Percentiles rank a stretch among this genome's conserved stretches.
These are phyloP conservation scores for Sanderia malayensis DNA, from an alignment of 30 jellyfish, hydroid and myxozoan species.

Conservation along the genomic window DNA sequence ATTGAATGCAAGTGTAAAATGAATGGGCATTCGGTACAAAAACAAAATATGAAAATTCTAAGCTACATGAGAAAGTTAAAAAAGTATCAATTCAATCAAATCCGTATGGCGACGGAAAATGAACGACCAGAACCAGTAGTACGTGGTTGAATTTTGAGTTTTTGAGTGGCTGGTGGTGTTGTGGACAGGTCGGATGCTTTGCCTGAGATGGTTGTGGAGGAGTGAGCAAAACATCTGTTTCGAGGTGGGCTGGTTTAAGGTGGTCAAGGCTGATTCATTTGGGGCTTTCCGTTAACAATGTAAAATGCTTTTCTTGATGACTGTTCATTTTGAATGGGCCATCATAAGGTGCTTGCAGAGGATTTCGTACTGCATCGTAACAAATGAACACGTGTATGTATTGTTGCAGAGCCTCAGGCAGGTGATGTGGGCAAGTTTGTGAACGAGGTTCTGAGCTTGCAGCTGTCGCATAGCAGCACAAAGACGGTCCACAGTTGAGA, in stretches of 20 bases:
- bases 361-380: slow-evolving; percentile 45
- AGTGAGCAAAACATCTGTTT: slow-evolving; percentile 10
- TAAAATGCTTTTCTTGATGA: slow-evolving; percentile 16
- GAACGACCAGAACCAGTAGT: too few species aligned
- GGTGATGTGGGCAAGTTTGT: not conserved
- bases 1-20: too few species aligned
- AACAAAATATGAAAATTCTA: too few species aligned
- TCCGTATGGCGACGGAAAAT: too few species aligned
- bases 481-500: slow-evolving; percentile 26
- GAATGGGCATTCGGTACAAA: too few species aligned
- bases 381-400: slow-evolving; percentile 50
- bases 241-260: slow-evolving; percentile 57
- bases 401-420: slow-evolving; percentile 6
- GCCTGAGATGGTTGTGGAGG: too few species aligned
- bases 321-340: too few species aligned
- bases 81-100: too few species aligned
- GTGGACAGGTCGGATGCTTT: too few species aligned
- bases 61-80: too few species aligned
- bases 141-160: too few species aligned
- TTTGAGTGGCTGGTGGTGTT: too few species aligned
- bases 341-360: slow-evolving; percentile 49
- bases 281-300: slow-evolving; percentile 17
- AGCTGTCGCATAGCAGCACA: slow-evolving; percentile 33
- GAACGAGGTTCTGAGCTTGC: slow-evolving; percentile 15
- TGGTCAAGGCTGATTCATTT: slow-evolving; percentile 37